Base-by-base conservation (phyloP, 2,888 invertebrate genomes). In the Sphaeridia pumilis region DNA sequence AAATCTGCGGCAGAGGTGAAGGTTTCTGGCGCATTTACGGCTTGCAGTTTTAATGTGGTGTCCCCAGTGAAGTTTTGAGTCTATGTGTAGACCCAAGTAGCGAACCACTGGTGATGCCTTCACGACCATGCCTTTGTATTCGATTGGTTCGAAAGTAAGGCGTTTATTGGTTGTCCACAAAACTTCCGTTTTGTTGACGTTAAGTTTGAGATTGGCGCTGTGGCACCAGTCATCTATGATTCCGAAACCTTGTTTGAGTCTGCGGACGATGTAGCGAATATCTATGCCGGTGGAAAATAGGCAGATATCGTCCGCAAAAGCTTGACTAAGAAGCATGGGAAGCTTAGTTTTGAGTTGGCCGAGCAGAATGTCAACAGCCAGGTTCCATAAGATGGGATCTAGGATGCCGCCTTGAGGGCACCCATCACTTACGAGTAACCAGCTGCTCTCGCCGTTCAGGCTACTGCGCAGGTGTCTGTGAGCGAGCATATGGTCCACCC, bases 341-440 rank as follows among this genome's bases (percentile, higher is more conserved):
- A 21, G 7, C 7, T 22, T 34, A 4, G 0, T 35, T 14, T 58
- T 51, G 3, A 66, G 56, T 45, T 49, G 17, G 2, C 26, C 12
- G 1, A 66, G 51, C 0, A 66, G 56, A 5, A 54, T 62, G 49
- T 67, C 62, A 10, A 65, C 58, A 7, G 67, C 63, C 3, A 66
- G 55, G 43, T 51, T 60, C 67, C 67, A 68, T 41, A 67, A 54
- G 1, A 68, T 57, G 1, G 67, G 67, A 2, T 64, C 67, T 1
- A 66, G 57, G 2, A 67, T 66, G 4, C 66, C 67, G 0, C 66
- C 66, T 54, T 68, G 67, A 10, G 65, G 65, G 50, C 66, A 69
- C 4, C 66, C 67, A 27, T 57, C 52, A 2, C 38, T 36, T 4
- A 55, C 55, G 12, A 5, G 34, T 25, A 28, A 51, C 3, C 24